Evolutionary conservation across 2,797 vertebrate species (phyloP), one percentile per base, ranked within the genome.

Genomic region (Cephalopachus bancanus): DNA sequence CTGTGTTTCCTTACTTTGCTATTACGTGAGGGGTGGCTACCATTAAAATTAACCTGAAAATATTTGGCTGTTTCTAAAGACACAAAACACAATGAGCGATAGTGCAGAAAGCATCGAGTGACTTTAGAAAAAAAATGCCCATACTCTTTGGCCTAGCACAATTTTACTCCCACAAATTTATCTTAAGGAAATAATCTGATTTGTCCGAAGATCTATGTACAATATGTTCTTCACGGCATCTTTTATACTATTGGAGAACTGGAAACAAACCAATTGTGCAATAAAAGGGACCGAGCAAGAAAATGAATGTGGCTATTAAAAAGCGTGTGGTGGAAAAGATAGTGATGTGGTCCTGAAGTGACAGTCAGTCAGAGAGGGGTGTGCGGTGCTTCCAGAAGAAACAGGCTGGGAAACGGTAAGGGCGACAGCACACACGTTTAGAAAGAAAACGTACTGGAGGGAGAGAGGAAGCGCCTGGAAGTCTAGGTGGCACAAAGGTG

Each of bases 121-220:
- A 53, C 81, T 75, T 89, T 6, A 5, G 37, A 37, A 37, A 37
- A 37, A 85, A 90, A 53, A 59, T 1, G 78, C 37, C 12, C 60
- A 5, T 30, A 10, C 87, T 87, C 69, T 86, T 55, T 33, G 75
- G 89, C 51, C 49, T 16, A 1, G 60, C 76, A 30, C n/a, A 24
- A 76, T 84, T 71, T 53, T 37, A 5, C 81, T 80, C 57, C 60
- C 26, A 83, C 0, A 0, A 85, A 72, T 71, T 75, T 86, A 95
- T 94, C 94, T 84, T 33, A n/a, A 95, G 94, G 69, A 93, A 89
- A 89, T 57, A 69, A 96, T 37, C 67, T 0, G 1, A 89, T 93
- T 51, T 71, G 59, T 71, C 65, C 76, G 33, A 76, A 95, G 85
- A 75, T 71, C 75, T 80, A 19, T 1, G 53, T n/a, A 30, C 53